Evolutionary conservation across 2,113 vertebrate species (phyloP).

Genomic region (Callipepla squamata): DNA sequence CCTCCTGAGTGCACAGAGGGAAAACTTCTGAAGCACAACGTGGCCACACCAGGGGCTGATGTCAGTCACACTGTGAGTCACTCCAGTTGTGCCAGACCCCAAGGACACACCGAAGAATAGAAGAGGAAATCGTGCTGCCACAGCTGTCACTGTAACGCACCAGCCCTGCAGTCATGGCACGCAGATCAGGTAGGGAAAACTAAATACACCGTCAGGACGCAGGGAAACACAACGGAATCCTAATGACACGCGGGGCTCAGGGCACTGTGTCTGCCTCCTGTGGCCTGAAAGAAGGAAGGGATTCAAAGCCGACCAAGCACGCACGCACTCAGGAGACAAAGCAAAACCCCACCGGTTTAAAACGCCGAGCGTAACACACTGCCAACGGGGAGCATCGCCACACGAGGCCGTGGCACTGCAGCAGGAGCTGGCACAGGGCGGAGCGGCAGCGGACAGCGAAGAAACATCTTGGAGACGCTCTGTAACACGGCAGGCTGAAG

Average conservation of each 20-base stretch:
- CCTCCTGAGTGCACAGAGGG: background rate
- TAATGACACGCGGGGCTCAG: background rate
- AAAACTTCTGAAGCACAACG: background rate
- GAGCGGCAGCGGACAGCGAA: background rate
- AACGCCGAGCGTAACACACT: background rate
- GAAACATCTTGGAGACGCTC: too few species aligned
- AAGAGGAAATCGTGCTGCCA: background rate
- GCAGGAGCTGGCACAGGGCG: background rate
- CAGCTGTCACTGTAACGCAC: background rate
- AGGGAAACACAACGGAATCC: background rate
- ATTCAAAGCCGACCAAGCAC: background rate
- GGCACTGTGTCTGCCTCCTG: background rate
- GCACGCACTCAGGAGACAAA: background rate
- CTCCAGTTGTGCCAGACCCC: background rate
- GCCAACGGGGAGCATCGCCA: background rate
- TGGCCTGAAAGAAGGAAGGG: background rate
- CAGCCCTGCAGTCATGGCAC: background rate
- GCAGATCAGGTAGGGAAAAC: background rate
- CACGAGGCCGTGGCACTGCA: too few species aligned
- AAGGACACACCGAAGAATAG: background rate
- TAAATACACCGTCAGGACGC: background rate
- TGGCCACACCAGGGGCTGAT: background rate
- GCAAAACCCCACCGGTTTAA: background rate
- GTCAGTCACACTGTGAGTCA: background rate
- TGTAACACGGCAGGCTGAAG: too few species aligned